These are phyloP conservation scores for Nematopogon swammerdamellus DNA, from an alignment of 2,888 invertebrate genomes.

Conservation along the genomic window DNA sequence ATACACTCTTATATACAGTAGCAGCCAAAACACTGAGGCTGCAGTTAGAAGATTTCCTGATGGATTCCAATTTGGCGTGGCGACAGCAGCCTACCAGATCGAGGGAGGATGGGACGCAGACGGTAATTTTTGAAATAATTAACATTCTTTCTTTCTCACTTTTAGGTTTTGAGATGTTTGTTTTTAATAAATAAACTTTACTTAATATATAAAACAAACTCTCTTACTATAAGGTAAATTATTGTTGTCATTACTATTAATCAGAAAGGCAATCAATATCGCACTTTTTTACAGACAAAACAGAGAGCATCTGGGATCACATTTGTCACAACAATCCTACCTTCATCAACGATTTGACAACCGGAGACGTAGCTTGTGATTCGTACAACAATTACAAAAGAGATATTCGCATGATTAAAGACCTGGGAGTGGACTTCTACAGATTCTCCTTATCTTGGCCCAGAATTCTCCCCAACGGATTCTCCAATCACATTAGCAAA, in stretches of 20 bases:
- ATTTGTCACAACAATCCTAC: slow-evolving; percentile 41
- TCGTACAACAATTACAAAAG: slow-evolving; percentile 59
- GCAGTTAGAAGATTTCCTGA: slow-evolving; percentile 16
- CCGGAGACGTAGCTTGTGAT: slow-evolving; percentile 58
- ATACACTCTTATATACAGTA: too few relatives aligned
- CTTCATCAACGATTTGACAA: slow-evolving; percentile 46
- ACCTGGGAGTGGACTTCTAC: slow-evolving; percentile 46
- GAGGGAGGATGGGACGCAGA: slow-evolving; percentile 30
- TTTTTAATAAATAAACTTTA: too few relatives aligned
- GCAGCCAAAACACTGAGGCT: background rate
- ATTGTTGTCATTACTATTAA: too few relatives aligned
- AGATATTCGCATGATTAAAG: slow-evolving; percentile 41
- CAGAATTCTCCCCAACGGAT: slow-evolving; percentile 59
- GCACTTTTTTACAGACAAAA: slow-evolving; percentile 51
- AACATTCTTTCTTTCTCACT: too few relatives aligned
- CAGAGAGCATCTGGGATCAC: slow-evolving; percentile 61
- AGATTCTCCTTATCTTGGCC: slow-evolving; percentile 64
- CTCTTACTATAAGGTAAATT: too few relatives aligned
- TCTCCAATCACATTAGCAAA: slow-evolving; percentile 47
- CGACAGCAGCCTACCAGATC: slow-evolving; percentile 29
- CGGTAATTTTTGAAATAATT: slow-evolving; percentile 17
- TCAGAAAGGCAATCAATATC: too few relatives aligned
- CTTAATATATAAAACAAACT: too few relatives aligned
- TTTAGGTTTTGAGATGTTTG: too few relatives aligned
- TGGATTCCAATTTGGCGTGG: slow-evolving; percentile 23